Base-by-base conservation (phyloP, 2,113 vertebrate species). In the Chinchilla lanigera region DNA sequence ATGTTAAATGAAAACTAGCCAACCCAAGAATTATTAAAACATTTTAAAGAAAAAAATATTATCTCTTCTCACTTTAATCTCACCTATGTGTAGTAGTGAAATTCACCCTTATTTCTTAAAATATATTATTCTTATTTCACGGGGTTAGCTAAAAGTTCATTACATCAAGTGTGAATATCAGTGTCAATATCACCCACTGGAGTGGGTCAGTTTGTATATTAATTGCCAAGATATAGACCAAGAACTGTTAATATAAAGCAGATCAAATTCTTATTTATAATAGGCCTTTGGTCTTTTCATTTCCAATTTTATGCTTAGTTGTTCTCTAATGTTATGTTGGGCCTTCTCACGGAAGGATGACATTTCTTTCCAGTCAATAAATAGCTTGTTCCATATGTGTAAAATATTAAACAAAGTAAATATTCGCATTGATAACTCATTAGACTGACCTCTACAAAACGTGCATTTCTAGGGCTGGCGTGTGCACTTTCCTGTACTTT, bases 381-480 rank as follows among this genome's bases (percentile, higher is more conserved):
- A 24, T 84, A 44, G 9, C 19, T 12, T 86, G 24, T 84, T 30
- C 35, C 13, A 63, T 7, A 82, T 63, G 30, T 91, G 63, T 87
- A 94, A 97, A 94, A 69, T 95, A 93, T 56, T 95, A 89, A 86
- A 95, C 17, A 75, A 97, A 67, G 92, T 85, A 90, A 96, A 86
- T 93, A 91, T 89, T 90, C 30, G 35, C 52, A 89, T 33, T 95
- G 73, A 82, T 95, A 91, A 89, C 93, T 97, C 38, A 82, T 89
- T 95, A 96, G 93, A 19, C 78, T 95, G 90, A 88, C 60, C 58
- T 78, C 61, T 85, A 89, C 35, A 93, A 90, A 93, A 96, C 61
- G 24, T 84, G 41, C 0, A 82, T 94, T 86, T 94, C 90, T 93
- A 20, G n/a, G 52, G 35, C 87, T 89, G 61, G 22, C 78, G 94